Evolutionary conservation across 2,113 vertebrate species (phyloP).

Genomic region (Hypomesus transpacificus): DNA sequence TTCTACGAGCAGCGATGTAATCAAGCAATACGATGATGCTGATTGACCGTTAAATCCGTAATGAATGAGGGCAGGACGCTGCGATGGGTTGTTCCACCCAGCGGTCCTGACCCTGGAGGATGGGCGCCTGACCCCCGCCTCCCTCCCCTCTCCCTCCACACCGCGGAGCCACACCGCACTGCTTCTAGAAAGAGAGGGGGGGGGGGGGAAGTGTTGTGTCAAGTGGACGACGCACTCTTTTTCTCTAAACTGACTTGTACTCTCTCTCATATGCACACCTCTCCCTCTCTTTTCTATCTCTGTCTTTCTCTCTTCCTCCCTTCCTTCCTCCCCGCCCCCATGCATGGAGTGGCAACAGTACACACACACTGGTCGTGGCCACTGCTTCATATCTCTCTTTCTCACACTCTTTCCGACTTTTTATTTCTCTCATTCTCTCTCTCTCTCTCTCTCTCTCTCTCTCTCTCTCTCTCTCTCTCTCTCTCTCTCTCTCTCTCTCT

Average conservation of each 20-base stretch:
- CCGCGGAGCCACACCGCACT: too few relatives aligned
- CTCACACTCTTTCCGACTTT: too few relatives aligned
- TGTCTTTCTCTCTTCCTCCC: slow-evolving; percentile 33
- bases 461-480: slow-evolving; percentile 34
- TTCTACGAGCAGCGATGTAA: background rate
- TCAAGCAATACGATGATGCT: background rate
- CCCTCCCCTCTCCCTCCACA: too few relatives aligned
- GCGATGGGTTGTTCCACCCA: background rate
- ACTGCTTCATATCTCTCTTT: background rate
- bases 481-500: slow-evolving; percentile 39
- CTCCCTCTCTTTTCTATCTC: background rate
- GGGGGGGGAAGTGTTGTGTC: too few relatives aligned
- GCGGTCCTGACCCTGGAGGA: background rate
- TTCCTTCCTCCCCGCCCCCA: slow-evolving; percentile 25
- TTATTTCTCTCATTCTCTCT: background rate
- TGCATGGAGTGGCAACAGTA: too few relatives aligned
- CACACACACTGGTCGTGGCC: too few relatives aligned
- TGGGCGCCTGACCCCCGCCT: background rate
- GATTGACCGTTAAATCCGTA: background rate
- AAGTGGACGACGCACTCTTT: too few relatives aligned
- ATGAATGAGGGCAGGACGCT: background rate
- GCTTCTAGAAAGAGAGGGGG: too few relatives aligned
- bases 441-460: slow-evolving; percentile 39
- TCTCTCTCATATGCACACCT: background rate
- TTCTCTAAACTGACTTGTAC: background rate